Conservation (phyloP, 2,113 vertebrate genomes). For the Sylvilagus bachmani region DNA sequence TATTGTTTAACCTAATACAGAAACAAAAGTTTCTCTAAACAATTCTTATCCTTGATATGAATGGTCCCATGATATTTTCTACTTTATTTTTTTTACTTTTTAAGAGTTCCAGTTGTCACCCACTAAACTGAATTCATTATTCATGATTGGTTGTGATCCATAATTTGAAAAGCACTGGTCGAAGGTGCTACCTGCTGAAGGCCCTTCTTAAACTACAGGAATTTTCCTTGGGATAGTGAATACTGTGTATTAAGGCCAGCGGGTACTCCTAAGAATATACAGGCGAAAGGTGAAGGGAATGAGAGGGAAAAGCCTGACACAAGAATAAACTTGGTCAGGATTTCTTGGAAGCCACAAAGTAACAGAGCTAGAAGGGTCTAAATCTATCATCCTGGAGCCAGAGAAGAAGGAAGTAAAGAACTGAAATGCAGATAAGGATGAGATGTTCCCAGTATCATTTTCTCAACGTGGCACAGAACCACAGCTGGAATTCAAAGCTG, state of each 20-base stretch:
- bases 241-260: neutral
- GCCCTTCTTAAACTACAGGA: neutral
- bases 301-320: neutral
- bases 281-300: neutral
- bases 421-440: neutral
- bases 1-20: slow-evolving; percentile 33
- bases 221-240: slow-evolving; percentile 2
- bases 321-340: neutral
- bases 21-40: neutral
- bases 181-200: neutral
- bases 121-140: slow-evolving; percentile 9
- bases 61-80: neutral
- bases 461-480: neutral
- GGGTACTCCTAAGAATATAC: neutral
- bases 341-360: neutral
- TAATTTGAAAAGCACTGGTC: neutral
- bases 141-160: neutral
- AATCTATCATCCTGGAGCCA: neutral
- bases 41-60: neutral
- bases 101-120: slow-evolving; percentile 13
- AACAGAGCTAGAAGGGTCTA: neutral
- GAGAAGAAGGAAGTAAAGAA: neutral
- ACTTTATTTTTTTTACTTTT: slow-evolving; percentile 45
- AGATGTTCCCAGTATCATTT: neutral
- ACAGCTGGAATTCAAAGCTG: neutral